A percentile compares a stretch with the other conserved stretches of the same genome.
Conservation (phyloP, 92 coral and sea anemone genomes). For the Porites divaricata region DNA sequence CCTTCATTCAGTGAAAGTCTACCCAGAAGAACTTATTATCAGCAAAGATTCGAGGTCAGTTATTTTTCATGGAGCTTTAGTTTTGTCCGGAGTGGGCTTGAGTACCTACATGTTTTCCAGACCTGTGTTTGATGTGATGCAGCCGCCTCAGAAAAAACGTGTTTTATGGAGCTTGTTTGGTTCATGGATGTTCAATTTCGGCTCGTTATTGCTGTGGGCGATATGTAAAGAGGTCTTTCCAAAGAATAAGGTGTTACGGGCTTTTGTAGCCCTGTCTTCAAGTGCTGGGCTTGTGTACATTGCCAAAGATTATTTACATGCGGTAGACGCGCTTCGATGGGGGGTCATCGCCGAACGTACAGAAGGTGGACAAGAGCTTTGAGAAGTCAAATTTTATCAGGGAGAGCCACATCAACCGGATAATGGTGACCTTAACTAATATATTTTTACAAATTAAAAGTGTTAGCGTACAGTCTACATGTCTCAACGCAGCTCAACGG, state of each 20-base stretch:
- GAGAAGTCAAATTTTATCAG: neutral
- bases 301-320: constrained; percentile 74
- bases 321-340: constrained; percentile 67
- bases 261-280: constrained; percentile 77
- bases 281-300: constrained; percentile 76
- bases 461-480: too few relatives aligned
- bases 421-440: neutral
- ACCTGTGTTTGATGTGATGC: constrained; percentile 72
- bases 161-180: constrained; percentile 92
- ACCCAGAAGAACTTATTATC: constrained; percentile 64
- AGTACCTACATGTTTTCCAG: constrained; percentile 79
- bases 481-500: too few relatives aligned
- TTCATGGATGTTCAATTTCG: constrained; percentile 84
- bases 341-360: constrained; percentile 73
- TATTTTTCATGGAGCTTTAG: constrained; percentile 79
- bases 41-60: constrained; percentile 61
- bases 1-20: constrained; percentile 78
- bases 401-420: neutral
- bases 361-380: constrained; percentile 40
- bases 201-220: constrained; percentile 94
- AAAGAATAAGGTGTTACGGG: constrained; percentile 69
- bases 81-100: constrained; percentile 82
- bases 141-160: constrained; percentile 74
- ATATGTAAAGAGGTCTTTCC: constrained; percentile 89
- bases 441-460: neutral